Evolutionary conservation across 2,113 vertebrate species (phyloP).

Genomic region (Sinocyclocheilus anshuiensis): DNA sequence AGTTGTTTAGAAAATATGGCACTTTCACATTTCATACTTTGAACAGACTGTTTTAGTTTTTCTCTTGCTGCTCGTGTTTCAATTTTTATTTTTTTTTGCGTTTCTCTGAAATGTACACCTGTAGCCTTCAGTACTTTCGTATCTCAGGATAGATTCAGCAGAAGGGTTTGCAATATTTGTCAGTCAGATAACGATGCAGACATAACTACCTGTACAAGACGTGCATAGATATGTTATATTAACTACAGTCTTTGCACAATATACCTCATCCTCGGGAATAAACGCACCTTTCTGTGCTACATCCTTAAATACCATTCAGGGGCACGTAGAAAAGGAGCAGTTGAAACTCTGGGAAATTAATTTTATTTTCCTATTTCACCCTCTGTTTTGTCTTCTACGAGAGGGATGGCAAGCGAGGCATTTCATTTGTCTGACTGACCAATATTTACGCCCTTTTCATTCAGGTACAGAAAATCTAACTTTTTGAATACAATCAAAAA

Average conservation of each 20-base stretch:
- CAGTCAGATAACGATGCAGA: constrained; percentile 69
- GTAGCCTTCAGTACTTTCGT: constrained; percentile 75
- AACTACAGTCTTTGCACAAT: constrained; percentile 56
- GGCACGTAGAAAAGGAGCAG: constrained; percentile 65
- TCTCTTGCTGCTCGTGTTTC: constrained; percentile 50
- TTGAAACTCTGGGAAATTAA: constrained; percentile 73
- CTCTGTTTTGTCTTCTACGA: constrained; percentile 52
- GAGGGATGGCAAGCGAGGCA: constrained; percentile 47
- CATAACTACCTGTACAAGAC: constrained; percentile 69
- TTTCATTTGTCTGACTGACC: constrained; percentile 73
- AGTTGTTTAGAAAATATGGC: constrained; percentile 39
- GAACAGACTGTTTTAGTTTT: constrained; percentile 62
- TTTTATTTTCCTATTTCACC: constrained; percentile 36
- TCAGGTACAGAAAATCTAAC: constrained; percentile 59
- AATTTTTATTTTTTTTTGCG: not conserved
- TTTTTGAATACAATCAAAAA: constrained; percentile 18
- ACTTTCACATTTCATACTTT: constrained; percentile 43
- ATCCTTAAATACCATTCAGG: constrained; percentile 62
- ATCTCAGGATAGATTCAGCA: constrained; percentile 74
- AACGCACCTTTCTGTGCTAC: constrained; percentile 72
- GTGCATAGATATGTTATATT: constrained; percentile 49
- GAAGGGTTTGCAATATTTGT: constrained; percentile 73
- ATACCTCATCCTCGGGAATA: constrained; percentile 75
- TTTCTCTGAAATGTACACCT: constrained; percentile 58
- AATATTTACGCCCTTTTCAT: constrained; percentile 71